Evolutionary conservation across 1,140 invertebrate species (phyloP), one percentile per base, ranked within the genome.

Genomic region (Telenomus remus): DNA sequence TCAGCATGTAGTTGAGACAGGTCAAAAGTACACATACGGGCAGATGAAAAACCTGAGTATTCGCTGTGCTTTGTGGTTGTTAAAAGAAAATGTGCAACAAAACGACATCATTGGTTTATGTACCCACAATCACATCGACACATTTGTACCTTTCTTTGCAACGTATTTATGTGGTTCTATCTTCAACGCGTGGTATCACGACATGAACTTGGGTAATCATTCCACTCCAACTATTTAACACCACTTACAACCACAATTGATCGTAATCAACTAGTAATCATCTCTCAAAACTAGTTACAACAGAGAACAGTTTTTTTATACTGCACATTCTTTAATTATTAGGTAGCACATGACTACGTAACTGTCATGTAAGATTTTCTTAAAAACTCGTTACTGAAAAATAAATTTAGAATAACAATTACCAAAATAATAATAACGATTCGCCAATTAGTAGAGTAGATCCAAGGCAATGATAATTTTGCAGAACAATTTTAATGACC

Each of bases 51-150:
- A 70, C 0, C 69, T 86, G 8, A 85, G 84, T 5, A 74, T 88
- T 8, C 78, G 80, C 34, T 66, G 89, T 33, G 88, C 89, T 0
- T 66, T 83, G 35, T 82, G 84, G 51, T 47, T 90, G 19, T 79
- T 82, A 19, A 79, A 78, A 11, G 57, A 86, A n/a, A 89, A 88
- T 2, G 65, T 89, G 9, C 76, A 83, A 39, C 81, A 85, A 4
- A 84, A 83, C 2, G 89, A 90, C 47, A 79, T 89, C 0, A 64
- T 89, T 6, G 72, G 83, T 4, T 53, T 89, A 16, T 87, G 87
- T 4, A 86, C 87, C 4, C 81, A 79, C 46, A 89, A 90, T 70
- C 87, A 89, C 54, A 56, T 89, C 12, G 86, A 90, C 43, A 79
- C 87, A 19, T 82, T 85, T 49, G 83, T 90, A 53, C 89, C 89